phyloP scores from a whole-genome alignment of 2,797 vertebrate species.

The Carduelis carduelis region DNA sequence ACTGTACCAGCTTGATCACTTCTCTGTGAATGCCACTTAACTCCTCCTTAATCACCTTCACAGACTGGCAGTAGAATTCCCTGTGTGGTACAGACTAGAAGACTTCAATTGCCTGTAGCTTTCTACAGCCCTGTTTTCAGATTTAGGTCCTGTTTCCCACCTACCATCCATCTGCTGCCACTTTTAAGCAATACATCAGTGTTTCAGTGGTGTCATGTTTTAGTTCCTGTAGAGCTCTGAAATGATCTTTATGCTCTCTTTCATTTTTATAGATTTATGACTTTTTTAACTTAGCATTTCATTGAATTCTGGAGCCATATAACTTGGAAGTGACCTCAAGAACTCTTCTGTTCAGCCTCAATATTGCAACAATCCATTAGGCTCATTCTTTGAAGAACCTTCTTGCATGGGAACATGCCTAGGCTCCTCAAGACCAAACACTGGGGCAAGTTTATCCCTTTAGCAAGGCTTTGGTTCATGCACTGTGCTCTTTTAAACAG shows the following conservation, averaged over 20 bases:
- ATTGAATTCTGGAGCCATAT: neutral
- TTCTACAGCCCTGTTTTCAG: neutral
- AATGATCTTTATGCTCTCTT: neutral
- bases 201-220: neutral
- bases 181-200: neutral
- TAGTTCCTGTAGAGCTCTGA: neutral
- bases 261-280: neutral
- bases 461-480: neutral
- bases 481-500: neutral
- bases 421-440: neutral
- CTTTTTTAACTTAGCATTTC: neutral
- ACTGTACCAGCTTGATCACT: neutral
- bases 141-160: neutral
- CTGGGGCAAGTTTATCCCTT: neutral
- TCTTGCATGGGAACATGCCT: neutral
- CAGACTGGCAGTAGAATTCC: neutral
- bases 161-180: slow-evolving; percentile 28
- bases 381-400: neutral
- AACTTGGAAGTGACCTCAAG: neutral
- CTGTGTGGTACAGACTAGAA: neutral
- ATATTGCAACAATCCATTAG: neutral
- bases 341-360: neutral
- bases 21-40: neutral
- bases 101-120: neutral
- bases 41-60: neutral